phyloP scores from a whole-genome alignment of 2,797 vertebrate species.

The Pteropus rufus region DNA sequence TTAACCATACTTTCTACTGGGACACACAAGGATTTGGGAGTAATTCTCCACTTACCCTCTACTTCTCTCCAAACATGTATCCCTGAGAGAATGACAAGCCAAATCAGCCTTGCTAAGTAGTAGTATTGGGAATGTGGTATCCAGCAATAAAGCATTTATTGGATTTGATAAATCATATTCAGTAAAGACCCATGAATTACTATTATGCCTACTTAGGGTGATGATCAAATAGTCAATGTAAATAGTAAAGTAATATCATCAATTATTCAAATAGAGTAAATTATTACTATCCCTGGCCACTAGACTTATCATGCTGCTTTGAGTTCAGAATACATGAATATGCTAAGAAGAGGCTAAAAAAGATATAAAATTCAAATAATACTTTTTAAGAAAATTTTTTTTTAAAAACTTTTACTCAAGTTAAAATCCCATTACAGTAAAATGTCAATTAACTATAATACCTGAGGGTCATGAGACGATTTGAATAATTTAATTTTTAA shows the following conservation, averaged over 20 bases:
- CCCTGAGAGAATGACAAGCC: background rate
- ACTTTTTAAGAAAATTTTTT: background rate
- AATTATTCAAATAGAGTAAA: slow-evolving; percentile 21
- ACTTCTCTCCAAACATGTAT: background rate
- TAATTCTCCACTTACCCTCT: background rate
- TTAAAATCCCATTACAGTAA: background rate
- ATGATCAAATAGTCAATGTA: background rate
- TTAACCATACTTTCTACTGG: background rate
- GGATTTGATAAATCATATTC: background rate
- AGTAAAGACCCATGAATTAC: background rate
- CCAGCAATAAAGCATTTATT: background rate
- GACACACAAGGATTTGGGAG: background rate
- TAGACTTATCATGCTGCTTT: background rate
- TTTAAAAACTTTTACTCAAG: background rate
- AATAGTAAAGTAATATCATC: background rate
- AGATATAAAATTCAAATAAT: background rate
- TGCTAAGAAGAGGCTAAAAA: background rate
- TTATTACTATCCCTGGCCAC: background rate
- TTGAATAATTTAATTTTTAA: slow-evolving; percentile 8
- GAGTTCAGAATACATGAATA: background rate
- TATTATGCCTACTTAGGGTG: background rate
- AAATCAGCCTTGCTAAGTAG: background rate
- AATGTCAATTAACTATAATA: slow-evolving; percentile 3
- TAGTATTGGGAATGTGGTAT: background rate
- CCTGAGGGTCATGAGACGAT: background rate